Conservation (phyloP, 2,888 invertebrate species). For the Biston betularia region DNA sequence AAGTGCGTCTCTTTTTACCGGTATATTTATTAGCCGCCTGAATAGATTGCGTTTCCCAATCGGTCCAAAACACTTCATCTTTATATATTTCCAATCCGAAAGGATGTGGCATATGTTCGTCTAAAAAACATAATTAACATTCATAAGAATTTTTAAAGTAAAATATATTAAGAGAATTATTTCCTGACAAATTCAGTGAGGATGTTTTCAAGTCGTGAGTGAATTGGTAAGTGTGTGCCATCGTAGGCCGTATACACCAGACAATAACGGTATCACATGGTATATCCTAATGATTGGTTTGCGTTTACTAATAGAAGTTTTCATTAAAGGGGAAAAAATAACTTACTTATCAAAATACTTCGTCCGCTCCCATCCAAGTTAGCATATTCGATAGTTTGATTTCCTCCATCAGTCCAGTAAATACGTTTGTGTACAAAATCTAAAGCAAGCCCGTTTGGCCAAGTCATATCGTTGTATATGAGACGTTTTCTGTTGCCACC, state of each 20-base stretch:
- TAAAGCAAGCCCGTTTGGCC: slow-evolving; percentile 95
- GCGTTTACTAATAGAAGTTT: not conserved
- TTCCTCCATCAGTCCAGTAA: slow-evolving; percentile 96
- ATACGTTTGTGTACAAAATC: slow-evolving; percentile 90
- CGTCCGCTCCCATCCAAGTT: slow-evolving; percentile 92
- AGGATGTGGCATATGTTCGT: slow-evolving; percentile 90
- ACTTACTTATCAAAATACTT: slow-evolving; percentile 87
- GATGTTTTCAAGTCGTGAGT: too few relatives aligned
- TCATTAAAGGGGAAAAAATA: not conserved
- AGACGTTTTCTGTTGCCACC: slow-evolving; percentile 89
- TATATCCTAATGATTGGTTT: too few relatives aligned
- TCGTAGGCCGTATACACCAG: too few relatives aligned
- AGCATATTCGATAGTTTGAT: slow-evolving; percentile 92
- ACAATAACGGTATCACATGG: too few relatives aligned
- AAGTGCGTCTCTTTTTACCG: slow-evolving; percentile 88
- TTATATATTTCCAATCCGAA: slow-evolving; percentile 93
- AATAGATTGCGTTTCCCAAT: slow-evolving; percentile 92
- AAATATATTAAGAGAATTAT: not conserved
- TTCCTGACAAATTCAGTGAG: too few relatives aligned
- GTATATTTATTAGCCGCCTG: slow-evolving; percentile 92
- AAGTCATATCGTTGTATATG: slow-evolving; percentile 89
- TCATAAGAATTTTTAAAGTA: too few relatives aligned
- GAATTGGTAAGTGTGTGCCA: too few relatives aligned
- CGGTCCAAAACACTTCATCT: slow-evolving; percentile 94
- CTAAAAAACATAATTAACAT: slow-evolving; percentile 56